Evolutionary conservation across 1,140 invertebrate species (phyloP).

Genomic region (Pentalonia nigronervosa): DNA sequence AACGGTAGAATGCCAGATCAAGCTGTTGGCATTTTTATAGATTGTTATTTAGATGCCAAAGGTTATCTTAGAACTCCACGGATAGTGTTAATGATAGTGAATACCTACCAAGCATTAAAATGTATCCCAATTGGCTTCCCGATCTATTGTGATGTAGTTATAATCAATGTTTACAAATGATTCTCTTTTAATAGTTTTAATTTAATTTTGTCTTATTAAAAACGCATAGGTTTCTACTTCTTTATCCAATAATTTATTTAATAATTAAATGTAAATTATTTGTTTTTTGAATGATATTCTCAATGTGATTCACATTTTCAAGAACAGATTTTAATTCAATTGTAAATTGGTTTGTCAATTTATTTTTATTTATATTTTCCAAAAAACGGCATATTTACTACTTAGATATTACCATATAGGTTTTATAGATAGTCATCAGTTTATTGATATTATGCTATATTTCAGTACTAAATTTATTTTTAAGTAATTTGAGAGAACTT

Average conservation of each 20-base stretch:
- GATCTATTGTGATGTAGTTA: neutral
- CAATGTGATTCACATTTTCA: neutral
- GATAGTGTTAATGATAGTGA: neutral
- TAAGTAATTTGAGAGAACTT: neutral
- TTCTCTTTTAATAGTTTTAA: neutral
- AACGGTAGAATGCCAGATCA: neutral
- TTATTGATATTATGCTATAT: neutral
- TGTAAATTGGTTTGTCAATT: neutral
- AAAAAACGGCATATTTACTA: neutral
- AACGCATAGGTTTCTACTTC: neutral
- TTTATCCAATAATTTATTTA: neutral
- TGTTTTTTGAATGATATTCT: neutral
- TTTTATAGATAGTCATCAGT: too few species aligned
- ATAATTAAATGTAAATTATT: neutral
- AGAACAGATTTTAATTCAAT: neutral
- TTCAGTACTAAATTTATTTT: neutral
- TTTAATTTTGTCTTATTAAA: neutral
- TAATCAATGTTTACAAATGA: neutral
- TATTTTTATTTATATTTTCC: neutral
- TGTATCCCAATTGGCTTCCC: neutral
- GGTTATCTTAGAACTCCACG: neutral
- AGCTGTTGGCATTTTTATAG: constrained; percentile 11
- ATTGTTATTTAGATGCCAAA: constrained; percentile 13
- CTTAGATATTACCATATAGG: too few species aligned
- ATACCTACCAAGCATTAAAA: neutral